Conservation (phyloP, 1,140 invertebrate genomes). For the Bombus confusus region DNA sequence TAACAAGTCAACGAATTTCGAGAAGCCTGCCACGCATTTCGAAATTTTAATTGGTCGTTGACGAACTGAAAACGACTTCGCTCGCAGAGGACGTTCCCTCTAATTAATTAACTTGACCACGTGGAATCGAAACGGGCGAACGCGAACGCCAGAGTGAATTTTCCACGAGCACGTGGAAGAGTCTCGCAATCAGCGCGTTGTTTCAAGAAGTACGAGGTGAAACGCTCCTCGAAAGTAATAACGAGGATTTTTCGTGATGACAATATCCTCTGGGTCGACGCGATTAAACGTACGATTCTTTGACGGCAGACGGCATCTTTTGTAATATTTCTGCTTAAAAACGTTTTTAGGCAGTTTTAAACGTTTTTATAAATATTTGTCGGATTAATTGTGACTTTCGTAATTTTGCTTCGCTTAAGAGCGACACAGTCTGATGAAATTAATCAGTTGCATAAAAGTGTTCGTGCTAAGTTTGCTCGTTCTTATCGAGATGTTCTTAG, state of each 20-base stretch:
- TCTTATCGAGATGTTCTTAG: too few relatives aligned
- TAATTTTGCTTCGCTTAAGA: too few relatives aligned
- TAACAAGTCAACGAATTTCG: neutral
- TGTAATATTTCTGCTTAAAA: neutral
- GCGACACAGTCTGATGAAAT: too few relatives aligned
- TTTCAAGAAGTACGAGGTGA: slow-evolving; percentile 28
- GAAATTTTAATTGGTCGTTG: neutral
- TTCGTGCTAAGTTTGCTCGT: too few relatives aligned
- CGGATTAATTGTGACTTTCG: neutral
- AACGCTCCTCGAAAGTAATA: slow-evolving; percentile 30
- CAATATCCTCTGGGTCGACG: slow-evolving; percentile 16
- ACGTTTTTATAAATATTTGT: neutral
- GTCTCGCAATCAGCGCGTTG: neutral
- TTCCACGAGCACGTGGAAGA: neutral
- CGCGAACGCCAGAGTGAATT: neutral
- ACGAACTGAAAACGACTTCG: neutral
- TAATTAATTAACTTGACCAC: slow-evolving; percentile 28
- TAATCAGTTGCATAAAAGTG: too few relatives aligned
- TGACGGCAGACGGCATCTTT: too few relatives aligned
- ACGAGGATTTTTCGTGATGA: slow-evolving; percentile 4
- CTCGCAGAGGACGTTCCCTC: too few relatives aligned
- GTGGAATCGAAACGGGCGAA: neutral
- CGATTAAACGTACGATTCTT: neutral
- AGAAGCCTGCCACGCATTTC: too few relatives aligned
- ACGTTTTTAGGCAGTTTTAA: neutral